Percentiles rank a stretch among this genome's conserved stretches.
Evolutionary conservation across 2,797 vertebrate genomes (phyloP).

Genomic region (Malurus leucopterus): DNA sequence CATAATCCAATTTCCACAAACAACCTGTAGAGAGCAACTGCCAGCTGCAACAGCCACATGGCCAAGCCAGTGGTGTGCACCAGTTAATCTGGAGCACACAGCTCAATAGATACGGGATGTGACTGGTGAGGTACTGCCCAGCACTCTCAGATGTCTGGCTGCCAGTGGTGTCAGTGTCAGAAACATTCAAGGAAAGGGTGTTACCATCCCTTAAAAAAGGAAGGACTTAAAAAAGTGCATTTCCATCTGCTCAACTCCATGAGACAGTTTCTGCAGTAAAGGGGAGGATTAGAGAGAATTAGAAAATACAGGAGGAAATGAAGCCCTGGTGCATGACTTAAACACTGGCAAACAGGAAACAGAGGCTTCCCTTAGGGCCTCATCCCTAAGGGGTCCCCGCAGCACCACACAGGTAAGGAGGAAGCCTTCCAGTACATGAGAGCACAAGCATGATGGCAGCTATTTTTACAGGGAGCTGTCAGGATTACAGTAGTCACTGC

Average conservation of each 20-base stretch:
- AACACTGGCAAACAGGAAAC: neutral
- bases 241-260: neutral
- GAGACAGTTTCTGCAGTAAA: neutral
- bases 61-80: neutral
- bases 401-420: rapidly evolving
- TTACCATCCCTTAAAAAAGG: neutral
- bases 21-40: neutral
- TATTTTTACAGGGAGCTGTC: neutral
- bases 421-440: neutral
- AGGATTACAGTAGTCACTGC: neutral
- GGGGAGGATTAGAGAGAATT: neutral
- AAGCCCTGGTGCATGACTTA: neutral
- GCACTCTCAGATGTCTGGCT: neutral
- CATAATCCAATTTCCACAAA: rapidly evolving
- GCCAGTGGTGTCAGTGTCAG: neutral
- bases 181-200: neutral
- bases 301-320: neutral
- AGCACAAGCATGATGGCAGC: neutral
- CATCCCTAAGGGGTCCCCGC: neutral
- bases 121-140: neutral
- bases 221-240: neutral
- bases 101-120: rapidly evolving
- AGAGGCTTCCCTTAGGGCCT: neutral
- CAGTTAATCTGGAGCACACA: neutral
- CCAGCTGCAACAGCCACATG: rapidly evolving